Evolutionary conservation across 1,140 invertebrate genomes (phyloP).

Genomic region (Aplysia californica): DNA sequence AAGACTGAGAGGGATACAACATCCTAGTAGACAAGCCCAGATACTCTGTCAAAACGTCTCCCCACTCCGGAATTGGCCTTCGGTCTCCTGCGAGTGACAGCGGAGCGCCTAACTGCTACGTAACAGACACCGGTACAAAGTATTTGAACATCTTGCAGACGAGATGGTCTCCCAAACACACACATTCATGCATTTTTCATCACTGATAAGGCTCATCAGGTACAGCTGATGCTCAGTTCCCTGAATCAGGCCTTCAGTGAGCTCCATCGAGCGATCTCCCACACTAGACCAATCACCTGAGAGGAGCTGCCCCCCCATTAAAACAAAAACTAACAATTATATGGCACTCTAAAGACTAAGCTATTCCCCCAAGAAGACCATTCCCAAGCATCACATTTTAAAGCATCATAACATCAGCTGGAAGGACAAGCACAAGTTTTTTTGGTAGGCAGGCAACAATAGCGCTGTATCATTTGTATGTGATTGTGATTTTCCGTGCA

Average conservation of each 20-base stretch:
- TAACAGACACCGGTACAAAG: too few species aligned
- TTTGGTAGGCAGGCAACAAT: too few species aligned
- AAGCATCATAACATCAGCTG: background rate
- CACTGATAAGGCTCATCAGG: background rate
- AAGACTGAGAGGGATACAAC: too few species aligned
- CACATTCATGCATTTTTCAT: background rate
- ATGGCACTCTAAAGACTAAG: background rate
- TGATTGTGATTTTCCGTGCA: too few species aligned
- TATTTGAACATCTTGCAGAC: background rate
- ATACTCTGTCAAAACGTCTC: too few species aligned
- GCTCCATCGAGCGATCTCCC: background rate
- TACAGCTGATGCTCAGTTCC: background rate
- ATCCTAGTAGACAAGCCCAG: too few species aligned
- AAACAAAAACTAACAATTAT: background rate
- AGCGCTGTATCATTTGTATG: too few species aligned
- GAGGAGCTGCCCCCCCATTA: background rate
- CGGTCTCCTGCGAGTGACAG: too few species aligned
- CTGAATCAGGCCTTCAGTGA: background rate
- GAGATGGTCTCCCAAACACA: background rate
- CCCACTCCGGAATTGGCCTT: too few species aligned
- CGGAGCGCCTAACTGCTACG: too few species aligned
- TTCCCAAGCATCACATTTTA: conserved; percentile 1
- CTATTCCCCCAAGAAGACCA: background rate
- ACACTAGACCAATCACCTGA: background rate
- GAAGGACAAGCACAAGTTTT: background rate